These are phyloP conservation scores for Napeogenes inachia DNA, from an alignment of 2,888 invertebrate genomes.

Conservation along the genomic window DNA sequence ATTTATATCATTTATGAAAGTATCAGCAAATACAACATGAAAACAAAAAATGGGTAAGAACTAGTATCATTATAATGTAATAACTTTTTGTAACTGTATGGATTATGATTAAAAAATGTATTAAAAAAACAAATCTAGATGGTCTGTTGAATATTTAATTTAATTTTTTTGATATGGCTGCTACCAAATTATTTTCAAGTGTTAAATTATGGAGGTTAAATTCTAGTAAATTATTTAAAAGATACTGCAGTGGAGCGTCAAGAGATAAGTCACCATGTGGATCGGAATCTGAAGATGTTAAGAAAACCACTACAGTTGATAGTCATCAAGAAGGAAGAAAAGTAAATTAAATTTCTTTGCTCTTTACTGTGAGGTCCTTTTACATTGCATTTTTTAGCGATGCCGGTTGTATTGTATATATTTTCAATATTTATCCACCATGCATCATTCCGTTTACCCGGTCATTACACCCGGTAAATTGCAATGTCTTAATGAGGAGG, in stretches of 20 bases:
- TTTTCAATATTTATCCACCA: neutral
- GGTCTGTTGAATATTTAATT: slow-evolving; percentile 36
- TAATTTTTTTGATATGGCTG: slow-evolving; percentile 51
- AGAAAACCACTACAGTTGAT: neutral
- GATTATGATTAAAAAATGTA: slow-evolving; percentile 4
- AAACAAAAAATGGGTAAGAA: no score
- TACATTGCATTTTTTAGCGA: no score
- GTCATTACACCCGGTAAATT: no score
- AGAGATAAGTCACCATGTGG: slow-evolving; percentile 8
- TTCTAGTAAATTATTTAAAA: slow-evolving; percentile 21
- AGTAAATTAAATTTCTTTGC: slow-evolving; percentile 22
- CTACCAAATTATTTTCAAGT: slow-evolving; percentile 56
- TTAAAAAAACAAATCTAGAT: slow-evolving; percentile 43
- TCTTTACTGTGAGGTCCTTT: no score
- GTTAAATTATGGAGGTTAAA: slow-evolving; percentile 31
- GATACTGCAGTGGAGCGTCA: slow-evolving; percentile 21
- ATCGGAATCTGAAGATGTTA: slow-evolving; percentile 10
- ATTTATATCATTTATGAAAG: no score
- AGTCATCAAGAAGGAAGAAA: slow-evolving; percentile 32
- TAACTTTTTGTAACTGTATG: neutral
- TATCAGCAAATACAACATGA: no score
- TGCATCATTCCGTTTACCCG: no score
- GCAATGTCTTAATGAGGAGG: no score
- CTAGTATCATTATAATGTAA: neutral
- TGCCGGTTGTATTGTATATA: neutral